Percentiles rank a stretch among this genome's conserved stretches.
Evolutionary conservation across 2,888 invertebrate species (phyloP).

Genomic region (Criorhina ranunculi): DNA sequence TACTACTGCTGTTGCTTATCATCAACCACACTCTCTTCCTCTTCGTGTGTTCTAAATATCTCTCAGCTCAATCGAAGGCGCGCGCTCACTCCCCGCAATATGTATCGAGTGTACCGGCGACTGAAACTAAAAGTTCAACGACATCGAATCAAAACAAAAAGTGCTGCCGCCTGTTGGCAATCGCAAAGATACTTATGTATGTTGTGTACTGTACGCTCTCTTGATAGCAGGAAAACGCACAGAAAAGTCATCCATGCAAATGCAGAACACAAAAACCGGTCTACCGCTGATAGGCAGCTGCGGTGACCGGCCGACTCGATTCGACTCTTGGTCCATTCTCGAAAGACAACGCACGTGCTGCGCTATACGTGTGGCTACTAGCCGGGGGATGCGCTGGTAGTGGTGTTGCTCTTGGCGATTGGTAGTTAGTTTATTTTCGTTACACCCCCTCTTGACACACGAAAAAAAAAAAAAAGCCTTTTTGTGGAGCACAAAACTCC

Average conservation of each 20-base stretch:
- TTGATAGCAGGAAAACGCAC: constrained; percentile 54
- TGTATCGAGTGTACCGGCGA: constrained; percentile 58
- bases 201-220: constrained; percentile 45
- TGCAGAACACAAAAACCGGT: constrained; percentile 72
- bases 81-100: constrained; percentile 56
- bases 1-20: constrained; percentile 52
- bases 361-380: not conserved
- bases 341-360: constrained; percentile 52
- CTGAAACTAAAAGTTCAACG: constrained; percentile 73
- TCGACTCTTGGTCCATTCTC: constrained; percentile 37
- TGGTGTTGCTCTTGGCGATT: constrained; percentile 11
- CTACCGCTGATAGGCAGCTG: constrained; percentile 26
- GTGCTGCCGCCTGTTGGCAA: constrained; percentile 72
- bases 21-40: constrained; percentile 47
- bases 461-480: constrained; percentile 12
- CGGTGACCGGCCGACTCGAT: constrained; percentile 10
- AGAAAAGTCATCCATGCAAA: constrained; percentile 72
- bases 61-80: constrained; percentile 60
- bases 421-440: not conserved
- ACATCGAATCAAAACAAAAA: constrained; percentile 73
- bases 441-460: not conserved
- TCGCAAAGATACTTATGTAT: constrained; percentile 42
- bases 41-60: constrained; percentile 57
- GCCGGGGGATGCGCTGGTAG: not conserved
- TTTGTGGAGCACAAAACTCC: constrained; percentile 3